Conservation (phyloP, 2,888 invertebrate genomes). For the Conomelus anceps region DNA sequence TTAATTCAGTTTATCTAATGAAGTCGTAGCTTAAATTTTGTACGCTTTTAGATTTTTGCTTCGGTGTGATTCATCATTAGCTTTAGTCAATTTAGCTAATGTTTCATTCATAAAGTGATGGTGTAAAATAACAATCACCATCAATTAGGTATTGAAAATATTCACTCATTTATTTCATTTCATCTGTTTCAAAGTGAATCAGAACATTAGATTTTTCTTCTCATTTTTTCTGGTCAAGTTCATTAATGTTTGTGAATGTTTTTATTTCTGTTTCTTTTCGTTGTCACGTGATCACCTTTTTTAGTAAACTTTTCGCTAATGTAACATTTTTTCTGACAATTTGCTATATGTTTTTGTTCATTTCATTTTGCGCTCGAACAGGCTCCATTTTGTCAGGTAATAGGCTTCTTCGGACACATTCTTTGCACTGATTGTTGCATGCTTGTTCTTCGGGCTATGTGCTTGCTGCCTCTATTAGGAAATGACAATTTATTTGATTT, state of each 20-base stretch:
- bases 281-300: background rate
- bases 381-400: constrained; percentile 74
- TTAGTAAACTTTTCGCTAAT: background rate
- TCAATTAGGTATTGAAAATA: background rate
- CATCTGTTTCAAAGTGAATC: background rate
- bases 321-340: constrained; percentile 29
- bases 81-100: background rate
- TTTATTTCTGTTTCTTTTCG: too few relatives aligned
- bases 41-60: background rate
- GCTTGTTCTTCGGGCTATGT: background rate
- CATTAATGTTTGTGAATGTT: background rate
- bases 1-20: background rate
- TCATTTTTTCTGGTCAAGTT: background rate
- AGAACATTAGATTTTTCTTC: background rate
- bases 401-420: constrained; percentile 31
- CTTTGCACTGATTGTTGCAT: constrained; percentile 22
- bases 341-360: constrained; percentile 34
- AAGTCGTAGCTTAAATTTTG: background rate
- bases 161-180: background rate
- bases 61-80: background rate
- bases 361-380: constrained; percentile 36
- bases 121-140: background rate
- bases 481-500: background rate
- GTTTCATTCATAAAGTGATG: background rate
- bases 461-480: background rate